Conservation (phyloP, 1,140 invertebrate genomes). For the Propsilocerus akamusi region DNA sequence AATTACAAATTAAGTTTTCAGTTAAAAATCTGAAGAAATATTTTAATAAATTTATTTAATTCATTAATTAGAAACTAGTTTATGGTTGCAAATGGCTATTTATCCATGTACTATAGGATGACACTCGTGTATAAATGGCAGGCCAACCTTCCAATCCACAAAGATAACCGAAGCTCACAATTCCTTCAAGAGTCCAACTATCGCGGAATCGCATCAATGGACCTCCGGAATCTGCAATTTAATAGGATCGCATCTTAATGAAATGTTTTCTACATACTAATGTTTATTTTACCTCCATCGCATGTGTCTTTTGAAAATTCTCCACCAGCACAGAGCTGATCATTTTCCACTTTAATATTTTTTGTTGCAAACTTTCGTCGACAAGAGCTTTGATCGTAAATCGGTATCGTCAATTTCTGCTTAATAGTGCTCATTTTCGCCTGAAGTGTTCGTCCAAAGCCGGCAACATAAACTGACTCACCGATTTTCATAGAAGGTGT, state of each 20-base stretch:
- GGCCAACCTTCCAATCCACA: conserved; percentile 25
- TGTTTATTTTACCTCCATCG: conserved; percentile 24
- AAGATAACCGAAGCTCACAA: conserved; percentile 32
- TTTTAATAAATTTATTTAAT: too few relatives aligned
- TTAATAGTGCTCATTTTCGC: conserved; percentile 29
- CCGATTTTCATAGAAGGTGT: conserved; percentile 9
- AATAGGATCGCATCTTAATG: too few relatives aligned
- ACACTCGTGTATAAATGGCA: conserved; percentile 29
- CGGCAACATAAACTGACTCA: conserved; percentile 33
- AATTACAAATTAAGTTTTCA: too few relatives aligned
- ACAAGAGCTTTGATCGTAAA: conserved; percentile 28
- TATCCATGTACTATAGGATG: conserved; percentile 29
- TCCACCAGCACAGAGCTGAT: conserved; percentile 47
- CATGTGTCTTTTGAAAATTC: conserved; percentile 44
- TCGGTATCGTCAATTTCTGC: conserved; percentile 30
- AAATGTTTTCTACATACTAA: too few relatives aligned
- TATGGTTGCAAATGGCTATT: conserved; percentile 14
- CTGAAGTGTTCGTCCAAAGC: conserved; percentile 39
- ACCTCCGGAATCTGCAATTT: conserved; percentile 41
- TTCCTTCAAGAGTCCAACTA: conserved; percentile 29
- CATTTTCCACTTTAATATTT: conserved; percentile 10
- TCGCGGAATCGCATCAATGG: conserved; percentile 28
- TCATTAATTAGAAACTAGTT: conserved; percentile 6
- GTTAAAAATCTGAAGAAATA: too few relatives aligned
- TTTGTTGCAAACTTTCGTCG: conserved; percentile 24